Percentiles rank a stretch among this genome's conserved stretches.
Evolutionary conservation across 2,888 invertebrate species (phyloP).

Genomic region (Chrysolina oricalcia): DNA sequence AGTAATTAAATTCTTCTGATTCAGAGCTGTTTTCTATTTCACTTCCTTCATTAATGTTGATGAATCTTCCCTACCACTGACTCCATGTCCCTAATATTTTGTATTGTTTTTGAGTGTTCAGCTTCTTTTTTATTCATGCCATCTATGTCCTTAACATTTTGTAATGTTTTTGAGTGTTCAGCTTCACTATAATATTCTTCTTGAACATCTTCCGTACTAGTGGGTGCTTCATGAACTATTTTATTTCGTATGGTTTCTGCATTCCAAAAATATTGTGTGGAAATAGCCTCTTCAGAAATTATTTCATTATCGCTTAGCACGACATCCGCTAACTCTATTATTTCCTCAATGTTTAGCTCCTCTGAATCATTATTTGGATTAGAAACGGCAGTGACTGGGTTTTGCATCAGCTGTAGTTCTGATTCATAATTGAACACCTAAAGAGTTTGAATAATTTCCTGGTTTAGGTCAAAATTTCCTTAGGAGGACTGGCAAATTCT

Average conservation of each 20-base stretch:
- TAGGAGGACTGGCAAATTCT: not conserved
- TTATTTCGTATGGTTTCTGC: not conserved
- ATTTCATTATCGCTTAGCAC: not conserved
- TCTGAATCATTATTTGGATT: not conserved
- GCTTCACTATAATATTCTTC: not conserved
- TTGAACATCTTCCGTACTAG: not conserved
- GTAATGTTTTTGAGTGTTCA: too few relatives aligned
- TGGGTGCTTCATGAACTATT: not conserved
- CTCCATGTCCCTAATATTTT: not conserved
- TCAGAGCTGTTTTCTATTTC: not conserved
- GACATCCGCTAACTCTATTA: not conserved
- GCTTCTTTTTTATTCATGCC: not conserved
- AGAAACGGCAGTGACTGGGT: not conserved
- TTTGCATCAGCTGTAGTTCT: not conserved
- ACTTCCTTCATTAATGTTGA: not conserved
- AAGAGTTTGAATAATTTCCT: not conserved
- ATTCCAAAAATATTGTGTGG: not conserved
- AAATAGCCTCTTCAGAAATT: not conserved
- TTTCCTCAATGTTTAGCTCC: not conserved
- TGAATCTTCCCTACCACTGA: not conserved
- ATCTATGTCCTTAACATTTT: too few relatives aligned
- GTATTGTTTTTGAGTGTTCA: not conserved
- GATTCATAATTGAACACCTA: not conserved
- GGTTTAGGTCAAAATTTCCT: not conserved
- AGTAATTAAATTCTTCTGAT: not conserved